These are phyloP conservation scores for Drosophila koepferae DNA, from an alignment of 2,888 invertebrate genomes.

Conservation along the genomic window DNA sequence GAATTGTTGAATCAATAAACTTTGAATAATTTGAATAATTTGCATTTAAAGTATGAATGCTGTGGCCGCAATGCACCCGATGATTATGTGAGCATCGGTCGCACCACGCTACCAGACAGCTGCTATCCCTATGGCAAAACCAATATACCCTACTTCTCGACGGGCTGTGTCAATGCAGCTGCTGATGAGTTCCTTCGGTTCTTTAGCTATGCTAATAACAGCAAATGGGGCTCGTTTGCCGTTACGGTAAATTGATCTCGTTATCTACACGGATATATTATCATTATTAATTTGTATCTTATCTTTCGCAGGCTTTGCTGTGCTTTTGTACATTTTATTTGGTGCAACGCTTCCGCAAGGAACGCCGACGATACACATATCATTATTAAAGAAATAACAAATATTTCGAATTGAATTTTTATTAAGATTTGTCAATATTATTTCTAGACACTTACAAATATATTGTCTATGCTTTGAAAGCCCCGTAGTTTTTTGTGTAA, in stretches of 20 bases:
- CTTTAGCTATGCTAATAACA: slow-evolving; percentile 57
- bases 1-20: neutral
- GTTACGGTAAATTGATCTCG: slow-evolving; percentile 57
- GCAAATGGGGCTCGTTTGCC: slow-evolving; percentile 67
- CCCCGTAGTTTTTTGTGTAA: slow-evolving; percentile 1
- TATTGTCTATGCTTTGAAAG: slow-evolving; percentile 4
- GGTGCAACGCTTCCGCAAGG: slow-evolving; percentile 71
- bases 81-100: slow-evolving; percentile 69
- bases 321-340: slow-evolving; percentile 71
- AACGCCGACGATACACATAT: slow-evolving; percentile 57
- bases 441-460: slow-evolving; percentile 17
- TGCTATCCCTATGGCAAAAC: slow-evolving; percentile 58
- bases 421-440: slow-evolving; percentile 1
- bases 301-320: slow-evolving; percentile 62
- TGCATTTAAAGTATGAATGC: slow-evolving; percentile 65
- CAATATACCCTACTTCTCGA: slow-evolving; percentile 36
- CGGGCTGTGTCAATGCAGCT: slow-evolving; percentile 68
- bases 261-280: neutral
- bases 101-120: slow-evolving; percentile 57
- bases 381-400: slow-evolving; percentile 46
- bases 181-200: slow-evolving; percentile 46
- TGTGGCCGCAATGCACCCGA: slow-evolving; percentile 81
- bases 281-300: neutral
- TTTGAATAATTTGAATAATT: neutral
- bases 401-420: neutral